A percentile compares a stretch with the other conserved stretches of the same genome.
Conservation (phyloP, 1,140 invertebrate genomes). For the Gryon sp. region DNA sequence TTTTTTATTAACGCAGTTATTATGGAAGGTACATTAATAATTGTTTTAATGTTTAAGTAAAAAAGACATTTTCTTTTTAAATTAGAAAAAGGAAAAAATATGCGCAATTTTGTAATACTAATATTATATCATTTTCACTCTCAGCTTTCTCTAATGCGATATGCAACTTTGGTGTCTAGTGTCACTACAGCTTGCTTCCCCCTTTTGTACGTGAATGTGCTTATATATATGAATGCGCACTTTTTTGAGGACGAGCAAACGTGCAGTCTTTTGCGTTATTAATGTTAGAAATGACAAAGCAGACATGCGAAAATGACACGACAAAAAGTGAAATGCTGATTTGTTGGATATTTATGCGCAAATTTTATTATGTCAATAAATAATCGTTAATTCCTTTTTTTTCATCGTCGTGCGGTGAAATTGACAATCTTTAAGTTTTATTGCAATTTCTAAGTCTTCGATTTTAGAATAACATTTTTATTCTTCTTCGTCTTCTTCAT, state of each 20-base stretch:
- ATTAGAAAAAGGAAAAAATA: too few relatives aligned
- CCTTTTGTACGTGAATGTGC: conserved; percentile 27
- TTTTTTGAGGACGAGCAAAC: conserved; percentile 16
- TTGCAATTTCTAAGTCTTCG: too few relatives aligned
- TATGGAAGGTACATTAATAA: too few relatives aligned
- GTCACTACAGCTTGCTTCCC: conserved; percentile 51
- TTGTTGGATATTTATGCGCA: conserved; percentile 18
- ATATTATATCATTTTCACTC: conserved; percentile 36
- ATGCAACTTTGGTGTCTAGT: conserved; percentile 27
- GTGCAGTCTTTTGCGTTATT: conserved; percentile 19
- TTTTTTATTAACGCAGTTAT: too few relatives aligned
- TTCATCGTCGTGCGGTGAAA: too few relatives aligned
- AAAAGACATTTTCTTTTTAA: too few relatives aligned
- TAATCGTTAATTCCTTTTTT: conserved; percentile 35
- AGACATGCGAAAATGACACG: conserved; percentile 33
- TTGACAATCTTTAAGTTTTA: too few relatives aligned
- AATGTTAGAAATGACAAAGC: conserved; percentile 39
- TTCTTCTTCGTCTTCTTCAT: too few relatives aligned
- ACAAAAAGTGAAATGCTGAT: conserved; percentile 37
- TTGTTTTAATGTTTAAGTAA: too few relatives aligned
- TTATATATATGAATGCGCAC: conserved; percentile 33
- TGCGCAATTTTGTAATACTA: conserved; percentile 11
- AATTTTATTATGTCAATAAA: conserved; percentile 22
- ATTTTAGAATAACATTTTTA: too few relatives aligned
- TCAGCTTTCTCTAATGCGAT: conserved; percentile 39